Percentiles rank a stretch among this genome's conserved stretches.
Conservation (phyloP, 2,113 vertebrate species). For the Calidris pugnax region DNA sequence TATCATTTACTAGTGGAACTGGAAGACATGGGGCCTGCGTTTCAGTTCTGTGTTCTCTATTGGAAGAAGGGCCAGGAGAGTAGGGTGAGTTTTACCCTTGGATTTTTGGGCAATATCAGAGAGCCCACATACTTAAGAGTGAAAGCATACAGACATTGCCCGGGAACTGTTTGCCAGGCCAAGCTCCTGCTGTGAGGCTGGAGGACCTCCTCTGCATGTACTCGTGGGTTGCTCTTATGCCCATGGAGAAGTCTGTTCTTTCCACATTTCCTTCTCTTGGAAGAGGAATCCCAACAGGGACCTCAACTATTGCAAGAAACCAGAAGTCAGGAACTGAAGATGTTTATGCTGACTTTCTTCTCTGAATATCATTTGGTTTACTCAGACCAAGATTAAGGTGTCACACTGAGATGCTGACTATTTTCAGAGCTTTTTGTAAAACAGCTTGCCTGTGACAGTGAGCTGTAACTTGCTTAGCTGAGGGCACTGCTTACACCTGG, state of each 20-base stretch:
- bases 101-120: not conserved
- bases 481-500: not conserved
- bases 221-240: not conserved
- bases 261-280: not conserved
- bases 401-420: not conserved
- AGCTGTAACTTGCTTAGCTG: not conserved
- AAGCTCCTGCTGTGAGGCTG: not conserved
- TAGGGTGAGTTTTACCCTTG: constrained; percentile 54
- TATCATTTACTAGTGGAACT: constrained; percentile 69
- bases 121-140: not conserved
- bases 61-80: constrained; percentile 68
- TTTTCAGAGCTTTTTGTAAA: not conserved
- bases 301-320: not conserved
- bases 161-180: not conserved
- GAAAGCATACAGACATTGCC: not conserved
- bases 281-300: not conserved
- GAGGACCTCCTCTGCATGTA: not conserved
- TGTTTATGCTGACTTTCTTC: not conserved
- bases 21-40: constrained; percentile 73
- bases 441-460: not conserved
- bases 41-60: constrained; percentile 66
- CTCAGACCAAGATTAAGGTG: not conserved
- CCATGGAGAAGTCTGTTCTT: not conserved
- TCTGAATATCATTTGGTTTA: not conserved
- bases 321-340: not conserved